Base-by-base conservation (phyloP, 2,888 invertebrate genomes). In the Aelia acuminata region DNA sequence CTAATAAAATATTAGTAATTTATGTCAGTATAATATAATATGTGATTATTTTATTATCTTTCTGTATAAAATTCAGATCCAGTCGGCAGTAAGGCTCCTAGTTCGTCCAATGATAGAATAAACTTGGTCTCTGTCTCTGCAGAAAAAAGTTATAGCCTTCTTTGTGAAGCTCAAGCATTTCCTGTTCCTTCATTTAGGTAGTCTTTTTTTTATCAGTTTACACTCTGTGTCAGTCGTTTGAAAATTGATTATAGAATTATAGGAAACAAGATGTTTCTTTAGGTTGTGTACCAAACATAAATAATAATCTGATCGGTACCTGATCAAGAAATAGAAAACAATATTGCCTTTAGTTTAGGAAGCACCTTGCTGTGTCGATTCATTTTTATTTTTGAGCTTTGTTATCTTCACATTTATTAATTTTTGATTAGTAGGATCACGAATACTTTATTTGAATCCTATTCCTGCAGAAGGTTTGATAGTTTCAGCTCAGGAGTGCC, bases 141-240 rank as follows among this genome's bases (percentile, higher is more conserved):
- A 18, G 90, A 89, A 20, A 87, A 89, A 70, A 89, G 91, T 91
- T 94, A 96, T 92, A 95, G 95, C 86, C 93, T 96, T 90, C 94
- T 95, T 89, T 96, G 96, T 93, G 95, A 95, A 91, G 95, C 95
- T 89, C 95, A 95, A 93, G 95, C 94, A 91, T 95, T 94, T 92
- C 96, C 96, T 85, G 94, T 95, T 91, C 96, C 96, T 91, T 91
- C 92, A 86, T 92, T 93, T 92, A 93, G 93, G 94, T 94, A 93
- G 91, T 91, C 90, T 13, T 47, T 80, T n/a, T 26, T 35, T 7
- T 70, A 70, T 31, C 31, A 70, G 35, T 70, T 26, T 63, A 63
- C 22, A 70, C 35, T 70, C 31, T 3, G 8, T 26, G n/a, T n/a
- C 13, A 3, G 0, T 70, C 1, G 7, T 35, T 31, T 10, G 20